These are phyloP conservation scores for Parazoanthus darwini DNA, from an alignment of 92 coral and sea anemone genomes.

Conservation along the genomic window DNA sequence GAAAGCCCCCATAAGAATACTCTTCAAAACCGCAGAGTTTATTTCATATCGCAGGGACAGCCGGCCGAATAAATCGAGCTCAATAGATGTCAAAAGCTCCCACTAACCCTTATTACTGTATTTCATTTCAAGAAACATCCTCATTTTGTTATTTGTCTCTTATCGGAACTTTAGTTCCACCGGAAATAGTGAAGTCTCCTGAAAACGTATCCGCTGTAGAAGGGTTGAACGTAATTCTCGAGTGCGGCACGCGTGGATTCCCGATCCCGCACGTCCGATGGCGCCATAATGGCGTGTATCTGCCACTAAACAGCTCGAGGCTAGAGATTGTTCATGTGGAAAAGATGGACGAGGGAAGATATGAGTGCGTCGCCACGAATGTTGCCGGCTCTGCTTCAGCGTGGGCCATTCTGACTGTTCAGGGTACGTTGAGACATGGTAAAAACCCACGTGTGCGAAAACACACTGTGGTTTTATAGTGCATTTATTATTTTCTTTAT, in stretches of 20 bases:
- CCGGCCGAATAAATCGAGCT: no score
- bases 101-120: no score
- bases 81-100: no score
- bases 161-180: not conserved
- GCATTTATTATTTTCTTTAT: no score
- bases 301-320: conserved; percentile 34
- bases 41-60: no score
- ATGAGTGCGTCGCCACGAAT: conserved; percentile 34
- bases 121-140: no score
- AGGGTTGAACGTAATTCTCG: conserved; percentile 33
- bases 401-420: conserved; percentile 29
- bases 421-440: conserved; percentile 8
- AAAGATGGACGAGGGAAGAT: conserved; percentile 27
- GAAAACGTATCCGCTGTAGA: conserved; percentile 6
- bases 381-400: conserved; percentile 18
- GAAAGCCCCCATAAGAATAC: no score
- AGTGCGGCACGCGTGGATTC: conserved; percentile 33
- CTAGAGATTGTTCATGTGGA: conserved; percentile 17
- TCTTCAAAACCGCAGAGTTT: no score
- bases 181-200: conserved; percentile 17
- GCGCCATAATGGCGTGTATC: conserved; percentile 23
- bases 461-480: not conserved
- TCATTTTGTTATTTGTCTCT: not conserved
- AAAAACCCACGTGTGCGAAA: not conserved
- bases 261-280: conserved; percentile 33